Conservation (phyloP, 1,140 invertebrate species). For the Cydia amplana region DNA sequence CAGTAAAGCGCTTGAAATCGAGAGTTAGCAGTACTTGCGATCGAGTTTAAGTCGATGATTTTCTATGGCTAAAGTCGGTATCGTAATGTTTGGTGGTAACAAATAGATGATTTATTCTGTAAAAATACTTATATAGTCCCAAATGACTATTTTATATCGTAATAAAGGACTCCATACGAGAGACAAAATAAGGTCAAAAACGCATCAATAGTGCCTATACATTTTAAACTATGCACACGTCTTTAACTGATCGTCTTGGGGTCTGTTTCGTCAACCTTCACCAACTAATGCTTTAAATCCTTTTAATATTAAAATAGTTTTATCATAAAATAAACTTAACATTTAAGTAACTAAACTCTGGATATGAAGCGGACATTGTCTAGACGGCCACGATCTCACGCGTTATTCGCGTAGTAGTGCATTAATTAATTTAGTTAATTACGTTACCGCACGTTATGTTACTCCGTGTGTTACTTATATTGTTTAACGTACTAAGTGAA, state of each 20-base stretch:
- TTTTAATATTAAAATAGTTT: background rate
- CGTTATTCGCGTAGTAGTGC: background rate
- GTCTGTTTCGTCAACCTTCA: background rate
- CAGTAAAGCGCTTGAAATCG: constrained; percentile 21
- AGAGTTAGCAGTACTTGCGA: constrained; percentile 21
- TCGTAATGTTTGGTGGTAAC: background rate
- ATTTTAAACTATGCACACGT: too few relatives aligned
- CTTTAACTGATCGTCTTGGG: background rate
- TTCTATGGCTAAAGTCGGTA: background rate
- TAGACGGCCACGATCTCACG: constrained; percentile 18
- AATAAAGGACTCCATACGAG: too few relatives aligned
- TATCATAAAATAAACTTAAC: background rate
- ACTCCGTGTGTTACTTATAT: background rate
- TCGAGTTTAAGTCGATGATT: background rate
- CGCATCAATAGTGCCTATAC: too few relatives aligned
- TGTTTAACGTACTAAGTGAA: background rate
- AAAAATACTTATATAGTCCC: too few relatives aligned
- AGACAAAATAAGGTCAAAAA: too few relatives aligned
- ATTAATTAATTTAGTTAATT: background rate
- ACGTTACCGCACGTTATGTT: background rate
- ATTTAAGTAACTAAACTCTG: background rate
- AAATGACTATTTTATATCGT: too few relatives aligned
- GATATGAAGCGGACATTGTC: constrained; percentile 14
- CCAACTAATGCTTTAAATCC: background rate
- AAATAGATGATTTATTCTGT: background rate